Conservation (phyloP, 2,888 invertebrate species). For the Cheilosia variabilis region DNA sequence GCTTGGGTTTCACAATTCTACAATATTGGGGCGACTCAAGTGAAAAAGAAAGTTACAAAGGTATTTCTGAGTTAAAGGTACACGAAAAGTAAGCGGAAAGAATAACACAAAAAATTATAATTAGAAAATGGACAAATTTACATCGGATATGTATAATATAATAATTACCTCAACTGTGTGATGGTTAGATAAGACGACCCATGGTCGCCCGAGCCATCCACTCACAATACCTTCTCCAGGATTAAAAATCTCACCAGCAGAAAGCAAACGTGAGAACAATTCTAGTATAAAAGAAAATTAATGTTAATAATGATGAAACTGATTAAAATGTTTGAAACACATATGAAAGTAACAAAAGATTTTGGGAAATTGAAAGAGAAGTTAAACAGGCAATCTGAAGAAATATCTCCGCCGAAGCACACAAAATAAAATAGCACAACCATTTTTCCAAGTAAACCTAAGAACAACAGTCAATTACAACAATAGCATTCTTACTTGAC, state of each 20-base stretch:
- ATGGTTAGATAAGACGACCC: slow-evolving; percentile 76
- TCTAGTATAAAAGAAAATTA: slow-evolving; percentile 70
- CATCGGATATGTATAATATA: neutral
- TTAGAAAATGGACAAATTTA: slow-evolving; percentile 23
- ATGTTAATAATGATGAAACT: slow-evolving; percentile 17
- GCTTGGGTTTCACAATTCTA: slow-evolving; percentile 32
- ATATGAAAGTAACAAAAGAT: neutral
- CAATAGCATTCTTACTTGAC: no score
- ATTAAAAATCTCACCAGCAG: slow-evolving; percentile 76
- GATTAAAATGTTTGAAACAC: neutral
- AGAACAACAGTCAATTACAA: no score
- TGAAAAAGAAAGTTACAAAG: slow-evolving; percentile 41
- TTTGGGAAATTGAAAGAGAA: neutral
- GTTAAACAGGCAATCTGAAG: neutral
- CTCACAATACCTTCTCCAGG: slow-evolving; percentile 74
- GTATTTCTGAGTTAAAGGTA: slow-evolving; percentile 14
- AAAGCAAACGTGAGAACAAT: slow-evolving; percentile 76
- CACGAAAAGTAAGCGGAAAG: slow-evolving; percentile 9
- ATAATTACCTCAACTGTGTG: slow-evolving; percentile 77
- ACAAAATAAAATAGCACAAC: neutral
- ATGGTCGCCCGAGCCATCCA: slow-evolving; percentile 77
- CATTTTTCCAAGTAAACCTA: no score
- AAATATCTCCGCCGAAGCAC: neutral
- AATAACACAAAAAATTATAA: slow-evolving; percentile 27
- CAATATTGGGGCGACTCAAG: slow-evolving; percentile 15